These are phyloP conservation scores for Orientallactaga bullata DNA, from an alignment of 2,113 vertebrate species.

Conservation along the genomic window DNA sequence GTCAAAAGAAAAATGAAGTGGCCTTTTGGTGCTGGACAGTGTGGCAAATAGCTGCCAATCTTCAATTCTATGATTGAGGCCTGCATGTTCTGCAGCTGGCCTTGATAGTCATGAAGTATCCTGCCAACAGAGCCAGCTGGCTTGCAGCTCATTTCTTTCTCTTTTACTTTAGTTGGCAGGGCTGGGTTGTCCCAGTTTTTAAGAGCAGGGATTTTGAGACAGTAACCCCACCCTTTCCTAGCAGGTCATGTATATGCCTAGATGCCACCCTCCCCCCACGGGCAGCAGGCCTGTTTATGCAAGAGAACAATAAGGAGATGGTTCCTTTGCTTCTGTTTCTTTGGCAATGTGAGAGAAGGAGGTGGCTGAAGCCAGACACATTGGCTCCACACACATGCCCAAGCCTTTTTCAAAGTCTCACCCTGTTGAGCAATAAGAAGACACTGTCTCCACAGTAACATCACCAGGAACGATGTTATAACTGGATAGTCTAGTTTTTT, in stretches of 20 bases:
- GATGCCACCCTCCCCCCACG: conserved; percentile 30
- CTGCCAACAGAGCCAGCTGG: neutral
- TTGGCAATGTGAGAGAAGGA: conserved; percentile 77
- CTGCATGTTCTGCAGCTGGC: neutral
- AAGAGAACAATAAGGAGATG: conserved; percentile 81
- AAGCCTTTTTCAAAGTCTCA: conserved; percentile 73
- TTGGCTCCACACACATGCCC: conserved; percentile 79
- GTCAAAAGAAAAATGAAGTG: neutral
- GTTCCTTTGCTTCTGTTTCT: conserved; percentile 70
- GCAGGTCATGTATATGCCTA: conserved; percentile 65
- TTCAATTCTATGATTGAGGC: neutral
- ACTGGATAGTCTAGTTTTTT: conserved; percentile 74
- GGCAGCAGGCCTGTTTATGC: conserved; percentile 66
- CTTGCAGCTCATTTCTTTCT: conserved; percentile 5
- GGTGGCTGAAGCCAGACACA: conserved; percentile 80
- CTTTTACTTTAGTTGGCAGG: conserved; percentile 19
- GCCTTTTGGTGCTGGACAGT: neutral
- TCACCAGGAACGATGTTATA: conserved; percentile 44
- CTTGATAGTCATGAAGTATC: neutral
- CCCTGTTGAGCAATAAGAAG: conserved; percentile 78
- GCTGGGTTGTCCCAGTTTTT: conserved; percentile 1
- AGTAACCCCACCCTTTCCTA: conserved; percentile 61
- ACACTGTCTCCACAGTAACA: conserved; percentile 67
- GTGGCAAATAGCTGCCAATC: neutral
- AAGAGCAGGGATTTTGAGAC: conserved; percentile 64